Evolutionary conservation across 2,113 vertebrate species (phyloP), one percentile per base, ranked within the genome.

Genomic region (Erythrocercus mccallii): DNA sequence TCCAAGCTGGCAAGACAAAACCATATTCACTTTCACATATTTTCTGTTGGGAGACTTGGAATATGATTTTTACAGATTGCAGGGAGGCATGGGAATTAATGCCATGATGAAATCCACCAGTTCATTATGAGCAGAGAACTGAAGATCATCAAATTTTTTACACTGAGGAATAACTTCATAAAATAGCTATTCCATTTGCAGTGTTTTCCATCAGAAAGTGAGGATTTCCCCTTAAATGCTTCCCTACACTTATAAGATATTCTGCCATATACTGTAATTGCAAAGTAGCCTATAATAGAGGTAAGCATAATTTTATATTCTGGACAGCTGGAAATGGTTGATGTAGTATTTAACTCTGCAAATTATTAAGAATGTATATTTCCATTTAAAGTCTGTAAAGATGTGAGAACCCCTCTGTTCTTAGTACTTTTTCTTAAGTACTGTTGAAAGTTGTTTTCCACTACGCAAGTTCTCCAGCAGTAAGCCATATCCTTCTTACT

Each of bases 401-500:
- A 35, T 35, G 9, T 25, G 77, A 73, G 28, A 47, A 17, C 0
- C 7, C 11, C 31, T 58, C n/a, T 73, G 7, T 62, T 82, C 37
- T 65, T 48, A 37, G 15, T 44, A n/a, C 11, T 25, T 37, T 61
- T 62, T 38, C 37, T 61, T 50, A 60, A 61, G 18, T n/a, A 28
- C 15, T 62, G 8, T 17, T 85, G 27, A 48, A 90, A 65, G 35
- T 24, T 70, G 11, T 24, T 66, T 80, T 66, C 30, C 15, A 16
- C 27, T 23, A 23, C 8, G 2, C 0, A 0, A 42, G 8, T 19
- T 86, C 21, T 80, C 45, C 50, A 72, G 16, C 21, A 38, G 4
- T 24, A 77, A 77, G 21, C 44, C 27, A 47, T 18, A 30, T 12
- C 18, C 13, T 60, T 11, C 35, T 50, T 37, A 58, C 35, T 57